Base-by-base conservation (phyloP, 2,888 invertebrate species). In the Cephus spinipes region DNA sequence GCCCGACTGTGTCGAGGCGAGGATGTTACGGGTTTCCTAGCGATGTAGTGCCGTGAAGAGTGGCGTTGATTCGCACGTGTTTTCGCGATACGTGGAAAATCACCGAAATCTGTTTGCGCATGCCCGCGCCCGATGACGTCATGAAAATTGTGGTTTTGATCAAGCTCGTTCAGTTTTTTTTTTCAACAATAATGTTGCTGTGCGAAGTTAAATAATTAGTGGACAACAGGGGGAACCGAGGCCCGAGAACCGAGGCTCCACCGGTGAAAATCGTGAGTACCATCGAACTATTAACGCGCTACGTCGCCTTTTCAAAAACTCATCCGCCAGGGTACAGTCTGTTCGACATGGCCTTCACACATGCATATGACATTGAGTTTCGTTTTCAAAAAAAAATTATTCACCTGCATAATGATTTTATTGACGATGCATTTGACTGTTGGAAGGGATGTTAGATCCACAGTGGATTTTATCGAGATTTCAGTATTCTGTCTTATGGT, bases 101-200 rank as follows among this genome's bases (percentile, higher is more conserved):
- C 91, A 91, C 91, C 89, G 89, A 90, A 90, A 89, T 88, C 86
- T 81, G 81, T 84, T 83, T 90, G 91, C 91, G 91, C 91, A 91
- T 91, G 91, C 86, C 86, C 89, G 82, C 85, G 78, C 84, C 87
- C 88, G 87, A 87, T 91, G 91, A 91, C 91, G 91, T 91, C 91
- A 91, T 89, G 89, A 89, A 89, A 89, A 88, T 90, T 88, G 90
- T 90, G 89, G 87, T 90, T 88, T 89, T 89, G 88, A 90, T 89
- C 88, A 89, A 87, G 85, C 86, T 83, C 81, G 73, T 74, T 77
- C 36, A 69, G 79, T 79, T 79, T 73, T 78, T 79, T 79, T 81
- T 79, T 80, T 75, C 71, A 36, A 79, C 79, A 76, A 89, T 84
- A 83, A 89, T 87, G 86, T 84, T 84, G 82, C 84, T 81, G 82